Conservation (phyloP, 2,113 vertebrate genomes). For the Willisornis vidua region DNA sequence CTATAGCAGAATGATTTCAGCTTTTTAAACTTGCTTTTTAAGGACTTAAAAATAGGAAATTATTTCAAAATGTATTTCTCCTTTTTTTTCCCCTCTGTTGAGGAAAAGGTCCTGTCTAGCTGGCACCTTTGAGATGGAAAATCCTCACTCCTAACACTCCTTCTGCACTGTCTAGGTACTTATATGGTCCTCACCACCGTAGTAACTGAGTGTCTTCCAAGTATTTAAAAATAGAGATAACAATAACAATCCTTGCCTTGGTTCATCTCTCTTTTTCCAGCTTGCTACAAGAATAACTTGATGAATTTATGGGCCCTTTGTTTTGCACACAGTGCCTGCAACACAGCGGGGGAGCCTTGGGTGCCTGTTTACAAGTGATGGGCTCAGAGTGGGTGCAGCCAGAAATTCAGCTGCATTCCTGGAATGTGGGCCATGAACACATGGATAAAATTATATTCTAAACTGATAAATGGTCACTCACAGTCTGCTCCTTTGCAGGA, state of each 20-base stretch:
- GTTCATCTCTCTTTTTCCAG: conserved; percentile 8
- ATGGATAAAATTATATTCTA: background rate
- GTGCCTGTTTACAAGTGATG: background rate
- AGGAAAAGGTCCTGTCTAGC: background rate
- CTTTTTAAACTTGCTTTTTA: background rate
- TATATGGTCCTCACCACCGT: conserved; percentile 38
- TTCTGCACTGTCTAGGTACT: conserved; percentile 32
- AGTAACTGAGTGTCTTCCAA: conserved; percentile 38
- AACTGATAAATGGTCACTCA: background rate
- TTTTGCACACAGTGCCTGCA: background rate
- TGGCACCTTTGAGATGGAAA: background rate
- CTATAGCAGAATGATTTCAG: background rate
- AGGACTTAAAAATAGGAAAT: background rate
- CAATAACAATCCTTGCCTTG: conserved; percentile 43
- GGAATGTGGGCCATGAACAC: background rate
- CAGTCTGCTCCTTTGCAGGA: background rate
- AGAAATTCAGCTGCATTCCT: background rate
- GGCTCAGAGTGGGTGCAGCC: background rate
- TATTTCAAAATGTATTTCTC: background rate
- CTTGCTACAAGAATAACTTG: background rate
- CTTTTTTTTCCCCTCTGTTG: background rate
- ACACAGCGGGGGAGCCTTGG: background rate
- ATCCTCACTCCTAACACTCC: background rate
- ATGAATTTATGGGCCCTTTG: conserved; percentile 46
- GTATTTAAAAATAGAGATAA: conserved; percentile 65